phyloP scores from a whole-genome alignment of 2,888 invertebrate species.

The Tenodera sinensis region DNA sequence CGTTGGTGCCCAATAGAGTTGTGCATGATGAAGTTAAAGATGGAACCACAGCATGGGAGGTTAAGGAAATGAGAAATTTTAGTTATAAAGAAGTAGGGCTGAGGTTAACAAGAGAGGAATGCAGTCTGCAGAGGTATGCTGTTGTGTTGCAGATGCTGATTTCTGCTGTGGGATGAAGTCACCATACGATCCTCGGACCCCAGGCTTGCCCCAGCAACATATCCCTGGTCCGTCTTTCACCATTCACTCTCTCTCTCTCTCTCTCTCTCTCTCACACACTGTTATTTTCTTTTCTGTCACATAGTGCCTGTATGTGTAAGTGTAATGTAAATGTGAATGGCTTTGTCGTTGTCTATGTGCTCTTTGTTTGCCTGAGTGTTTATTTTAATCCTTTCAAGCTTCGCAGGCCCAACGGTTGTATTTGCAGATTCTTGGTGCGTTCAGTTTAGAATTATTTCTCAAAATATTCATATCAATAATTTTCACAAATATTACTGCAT shows the following conservation, averaged over 20 bases:
- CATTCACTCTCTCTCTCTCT: background rate
- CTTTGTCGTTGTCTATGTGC: background rate
- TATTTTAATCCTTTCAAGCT: background rate
- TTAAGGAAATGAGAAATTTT: too few relatives aligned
- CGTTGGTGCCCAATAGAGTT: too few relatives aligned
- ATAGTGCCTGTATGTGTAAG: background rate
- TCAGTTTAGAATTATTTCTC: too few relatives aligned
- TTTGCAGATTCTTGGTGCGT: too few relatives aligned
- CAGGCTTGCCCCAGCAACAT: conserved; percentile 18
- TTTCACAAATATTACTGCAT: too few relatives aligned
- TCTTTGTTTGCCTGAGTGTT: background rate
- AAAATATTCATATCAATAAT: too few relatives aligned
- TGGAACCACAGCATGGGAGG: too few relatives aligned
- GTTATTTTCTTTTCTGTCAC: background rate
- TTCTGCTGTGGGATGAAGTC: conserved; percentile 83
- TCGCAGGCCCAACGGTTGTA: background rate
- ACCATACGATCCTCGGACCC: conserved; percentile 48
- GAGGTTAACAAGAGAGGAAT: too few relatives aligned
- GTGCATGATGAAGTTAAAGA: too few relatives aligned
- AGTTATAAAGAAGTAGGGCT: too few relatives aligned
- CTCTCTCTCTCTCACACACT: background rate
- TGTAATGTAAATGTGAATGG: background rate
- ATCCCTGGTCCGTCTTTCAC: conserved; percentile 29
- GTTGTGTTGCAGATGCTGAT: conserved; percentile 77
- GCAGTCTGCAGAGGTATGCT: background rate